A percentile compares a stretch with the other conserved stretches of the same genome.
These are phyloP conservation scores for Copsychus sechellarum DNA, from an alignment of 2,113 vertebrate species.

Conservation along the genomic window DNA sequence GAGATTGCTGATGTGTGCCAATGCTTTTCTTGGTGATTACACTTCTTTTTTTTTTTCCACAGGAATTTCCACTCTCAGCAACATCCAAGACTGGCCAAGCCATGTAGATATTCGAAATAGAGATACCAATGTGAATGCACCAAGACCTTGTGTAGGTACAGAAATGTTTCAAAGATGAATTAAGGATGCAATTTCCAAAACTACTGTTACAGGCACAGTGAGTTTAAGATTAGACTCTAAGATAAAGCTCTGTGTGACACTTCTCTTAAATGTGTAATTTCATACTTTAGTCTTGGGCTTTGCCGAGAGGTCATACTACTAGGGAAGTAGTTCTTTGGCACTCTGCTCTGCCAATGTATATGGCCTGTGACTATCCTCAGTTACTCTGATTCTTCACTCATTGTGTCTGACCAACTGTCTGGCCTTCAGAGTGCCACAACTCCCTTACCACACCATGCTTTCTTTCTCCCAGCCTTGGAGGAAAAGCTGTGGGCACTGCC, in stretches of 20 bases:
- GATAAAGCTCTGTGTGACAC: rapidly evolving
- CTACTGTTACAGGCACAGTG: neutral
- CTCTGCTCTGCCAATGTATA: neutral
- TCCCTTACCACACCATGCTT: rapidly evolving
- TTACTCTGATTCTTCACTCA: neutral
- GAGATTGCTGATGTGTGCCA: neutral
- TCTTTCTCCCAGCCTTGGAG: neutral
- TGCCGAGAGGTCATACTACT: neutral
- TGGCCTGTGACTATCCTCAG: neutral
- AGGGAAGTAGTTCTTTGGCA: neutral
- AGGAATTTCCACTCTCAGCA: neutral
- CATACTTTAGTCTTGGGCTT: neutral
- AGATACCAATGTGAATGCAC: rapidly evolving
- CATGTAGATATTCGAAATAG: neutral
- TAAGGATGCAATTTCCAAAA: neutral
- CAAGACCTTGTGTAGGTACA: neutral
- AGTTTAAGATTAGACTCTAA: neutral
- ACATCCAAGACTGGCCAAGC: neutral
- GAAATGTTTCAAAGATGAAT: neutral
- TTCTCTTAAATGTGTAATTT: neutral
- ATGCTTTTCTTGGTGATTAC: neutral
- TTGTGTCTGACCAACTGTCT: neutral
- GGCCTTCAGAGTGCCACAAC: neutral
- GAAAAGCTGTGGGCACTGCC: neutral
- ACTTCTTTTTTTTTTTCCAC: neutral